Percentiles rank a stretch among this genome's conserved stretches.
Evolutionary conservation across 2,797 vertebrate species (phyloP).

Genomic region (Delichon dasypus): DNA sequence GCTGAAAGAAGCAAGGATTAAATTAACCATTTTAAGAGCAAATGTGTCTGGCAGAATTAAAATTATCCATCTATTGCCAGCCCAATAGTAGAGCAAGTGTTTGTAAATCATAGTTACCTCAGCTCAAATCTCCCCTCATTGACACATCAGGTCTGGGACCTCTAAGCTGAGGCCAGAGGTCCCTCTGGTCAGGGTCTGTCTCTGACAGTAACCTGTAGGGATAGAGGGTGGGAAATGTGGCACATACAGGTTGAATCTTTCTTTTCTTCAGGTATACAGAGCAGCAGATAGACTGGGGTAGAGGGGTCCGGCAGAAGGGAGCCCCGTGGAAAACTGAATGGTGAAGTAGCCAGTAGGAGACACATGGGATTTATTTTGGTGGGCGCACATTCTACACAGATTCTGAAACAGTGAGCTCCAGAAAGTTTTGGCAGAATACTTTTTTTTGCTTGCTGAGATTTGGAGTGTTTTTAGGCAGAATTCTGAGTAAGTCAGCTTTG

Average conservation of each 20-base stretch:
- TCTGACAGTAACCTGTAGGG: not conserved
- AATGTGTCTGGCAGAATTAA: not conserved
- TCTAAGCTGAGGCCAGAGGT: not conserved
- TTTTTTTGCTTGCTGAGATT: not conserved
- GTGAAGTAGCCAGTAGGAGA: not conserved
- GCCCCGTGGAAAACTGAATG: not conserved
- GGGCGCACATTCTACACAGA: not conserved
- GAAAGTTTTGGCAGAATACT: not conserved
- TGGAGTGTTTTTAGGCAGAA: constrained; percentile 9
- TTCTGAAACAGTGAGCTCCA: not conserved
- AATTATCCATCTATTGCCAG: not conserved
- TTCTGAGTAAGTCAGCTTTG: not conserved
- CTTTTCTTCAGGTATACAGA: not conserved
- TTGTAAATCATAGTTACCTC: not conserved
- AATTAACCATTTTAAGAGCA: not conserved
- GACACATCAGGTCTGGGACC: not conserved
- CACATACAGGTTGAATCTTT: not conserved
- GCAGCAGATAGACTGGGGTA: not conserved
- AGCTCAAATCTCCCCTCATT: not conserved
- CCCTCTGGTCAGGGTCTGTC: not conserved
- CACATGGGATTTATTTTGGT: not conserved
- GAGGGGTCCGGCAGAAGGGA: not conserved
- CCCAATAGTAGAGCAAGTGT: not conserved
- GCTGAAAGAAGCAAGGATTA: not conserved
- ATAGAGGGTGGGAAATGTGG: not conserved